Evolutionary conservation across 2,888 invertebrate genomes (phyloP).

Genomic region (Sphaerophoria taeniata): DNA sequence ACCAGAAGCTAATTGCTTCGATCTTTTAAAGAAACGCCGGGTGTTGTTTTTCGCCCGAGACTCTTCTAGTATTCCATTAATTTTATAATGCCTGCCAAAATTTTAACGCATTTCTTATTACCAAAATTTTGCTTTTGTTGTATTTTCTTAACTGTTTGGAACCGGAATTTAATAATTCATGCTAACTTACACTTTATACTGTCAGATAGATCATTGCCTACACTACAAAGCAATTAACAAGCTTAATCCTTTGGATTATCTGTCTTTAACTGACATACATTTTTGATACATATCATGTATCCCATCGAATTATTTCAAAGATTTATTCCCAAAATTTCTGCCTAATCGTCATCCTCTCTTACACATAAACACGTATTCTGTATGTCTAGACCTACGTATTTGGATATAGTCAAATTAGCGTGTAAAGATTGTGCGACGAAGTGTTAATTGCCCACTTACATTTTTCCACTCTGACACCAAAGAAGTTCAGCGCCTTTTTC

Average conservation of each 20-base stretch:
- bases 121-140: too few relatives aligned
- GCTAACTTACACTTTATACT: background rate
- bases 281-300: background rate
- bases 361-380: too few relatives aligned
- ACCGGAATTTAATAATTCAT: background rate
- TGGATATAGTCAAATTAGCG: slow-evolving; percentile 1
- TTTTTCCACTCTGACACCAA: slow-evolving; percentile 5
- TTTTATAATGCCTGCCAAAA: too few relatives aligned
- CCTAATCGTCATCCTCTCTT: background rate
- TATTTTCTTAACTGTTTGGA: too few relatives aligned
- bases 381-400: too few relatives aligned
- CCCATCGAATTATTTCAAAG: slow-evolving; percentile 48
- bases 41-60: too few relatives aligned
- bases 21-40: too few relatives aligned
- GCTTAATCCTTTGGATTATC: slow-evolving; percentile 15
- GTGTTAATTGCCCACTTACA: slow-evolving; percentile 34
- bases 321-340: slow-evolving; percentile 61
- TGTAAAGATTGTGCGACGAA: slow-evolving; percentile 13
- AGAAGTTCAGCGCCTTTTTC: slow-evolving; percentile 11
- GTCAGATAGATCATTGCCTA: slow-evolving; percentile 1
- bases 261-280: slow-evolving; percentile 12
- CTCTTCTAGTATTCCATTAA: too few relatives aligned
- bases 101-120: too few relatives aligned
- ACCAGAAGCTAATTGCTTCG: too few relatives aligned
- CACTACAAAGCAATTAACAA: slow-evolving; percentile 18